A percentile compares a stretch with the other conserved stretches of the same genome.
These are phyloP conservation scores for Gyrodactylus salaris DNA, from an alignment of 1,140 invertebrate species.

Conservation along the genomic window DNA sequence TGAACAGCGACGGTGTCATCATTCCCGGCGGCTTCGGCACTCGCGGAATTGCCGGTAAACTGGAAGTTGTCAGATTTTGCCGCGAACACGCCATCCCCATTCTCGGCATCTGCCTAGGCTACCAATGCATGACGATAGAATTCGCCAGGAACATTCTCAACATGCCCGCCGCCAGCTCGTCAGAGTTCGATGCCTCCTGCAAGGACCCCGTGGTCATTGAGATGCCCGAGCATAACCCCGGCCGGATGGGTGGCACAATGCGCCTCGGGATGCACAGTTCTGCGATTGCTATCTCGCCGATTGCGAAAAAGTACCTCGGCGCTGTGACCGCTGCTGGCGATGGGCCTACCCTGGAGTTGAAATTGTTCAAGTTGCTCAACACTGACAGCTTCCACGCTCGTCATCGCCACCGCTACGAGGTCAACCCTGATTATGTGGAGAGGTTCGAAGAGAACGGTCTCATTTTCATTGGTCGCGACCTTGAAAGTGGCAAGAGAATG, in stretches of 20 bases:
- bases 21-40: slow-evolving; percentile 87
- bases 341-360: slow-evolving; percentile 11
- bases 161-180: slow-evolving; percentile 39
- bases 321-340: background rate
- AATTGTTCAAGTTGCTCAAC: slow-evolving; percentile 47
- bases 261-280: slow-evolving; percentile 60
- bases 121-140: slow-evolving; percentile 85
- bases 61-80: slow-evolving; percentile 64
- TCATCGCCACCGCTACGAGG: slow-evolving; percentile 58
- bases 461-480: slow-evolving; percentile 46
- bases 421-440: slow-evolving; percentile 51
- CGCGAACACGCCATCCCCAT: slow-evolving; percentile 53
- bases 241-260: slow-evolving; percentile 84
- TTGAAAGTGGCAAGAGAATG: slow-evolving; percentile 36
- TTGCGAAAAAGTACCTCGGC: slow-evolving; percentile 11
- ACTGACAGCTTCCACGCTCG: slow-evolving; percentile 51
- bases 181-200: slow-evolving; percentile 42
- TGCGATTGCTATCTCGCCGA: slow-evolving; percentile 28
- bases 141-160: slow-evolving; percentile 51
- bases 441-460: slow-evolving; percentile 44
- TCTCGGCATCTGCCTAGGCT: slow-evolving; percentile 70
- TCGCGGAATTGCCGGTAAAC: slow-evolving; percentile 76
- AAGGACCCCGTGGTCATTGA: slow-evolving; percentile 53
- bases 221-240: slow-evolving; percentile 85
- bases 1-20: slow-evolving; percentile 41